Base-by-base conservation (phyloP, 2,888 invertebrate species). In the Belgica antarctica region DNA sequence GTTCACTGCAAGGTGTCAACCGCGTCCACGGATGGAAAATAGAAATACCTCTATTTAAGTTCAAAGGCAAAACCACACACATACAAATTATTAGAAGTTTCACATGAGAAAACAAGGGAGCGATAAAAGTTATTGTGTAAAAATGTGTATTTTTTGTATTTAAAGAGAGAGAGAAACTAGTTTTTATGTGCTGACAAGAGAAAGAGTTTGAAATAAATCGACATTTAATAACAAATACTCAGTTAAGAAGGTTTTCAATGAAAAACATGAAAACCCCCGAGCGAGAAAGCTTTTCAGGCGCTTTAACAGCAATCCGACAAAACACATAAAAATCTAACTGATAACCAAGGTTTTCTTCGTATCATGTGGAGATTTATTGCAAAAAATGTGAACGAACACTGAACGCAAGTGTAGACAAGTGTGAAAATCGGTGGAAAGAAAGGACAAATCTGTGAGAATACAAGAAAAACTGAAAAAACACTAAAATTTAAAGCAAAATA, bases 31-130 rank as follows among this genome's bases (percentile, higher is more conserved):
- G 75, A 76, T 24, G 47, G 77, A 79, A 80, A 78, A 79, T 80
- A 80, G 76, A 79, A 79, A 80, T 80, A 80, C 79, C 80, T 80
- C 79, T 79, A 77, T 77, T 80, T 80, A 77, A 80, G 79, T 80
- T 80, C 79, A 80, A 80, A 79, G 28, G 68, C 68, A 68, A 68
- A 63, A 52, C 65, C 65, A 66, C 68, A 68, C 57, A 68, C 68
- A 68, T 68, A 68, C 68, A 68, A 68, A 68, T 68, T 68, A 68
- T 57, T 68, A 47, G 47, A 65, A 59, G 52, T 52, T 46, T 52
- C 52, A 52, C 22, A 19, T 52, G 17, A 46, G 46, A 63, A 46
- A 24, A 63, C 19, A n/a, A 15, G 46, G 25, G 46, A 65, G 7
- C 17, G 46, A 47, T 19, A 34, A 68, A 68, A 57, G 68, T 68